Conservation (phyloP, 2,888 invertebrate species). For the Tupiocoris notatus region DNA sequence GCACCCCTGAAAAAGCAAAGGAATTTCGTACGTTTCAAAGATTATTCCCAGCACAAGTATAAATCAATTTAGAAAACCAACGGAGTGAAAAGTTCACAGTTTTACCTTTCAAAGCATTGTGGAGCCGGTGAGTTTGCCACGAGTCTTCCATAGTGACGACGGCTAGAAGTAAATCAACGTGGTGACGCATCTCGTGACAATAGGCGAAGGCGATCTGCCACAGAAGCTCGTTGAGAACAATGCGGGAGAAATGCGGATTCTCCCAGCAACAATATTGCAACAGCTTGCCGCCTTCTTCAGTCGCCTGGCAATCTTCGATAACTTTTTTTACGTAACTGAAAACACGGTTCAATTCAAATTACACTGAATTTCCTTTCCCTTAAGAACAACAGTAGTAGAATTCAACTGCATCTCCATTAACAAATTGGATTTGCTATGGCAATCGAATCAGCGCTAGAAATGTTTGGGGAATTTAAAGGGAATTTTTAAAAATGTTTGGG, state of each 20-base stretch:
- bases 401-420: too few relatives aligned
- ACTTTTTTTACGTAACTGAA: conserved; percentile 86
- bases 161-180: conserved; percentile 83
- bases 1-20: conserved; percentile 58
- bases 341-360: background rate
- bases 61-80: too few relatives aligned
- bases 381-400: too few relatives aligned
- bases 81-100: too few relatives aligned
- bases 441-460: too few relatives aligned
- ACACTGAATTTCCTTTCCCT: background rate
- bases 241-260: conserved; percentile 88
- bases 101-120: conserved; percentile 75
- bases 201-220: conserved; percentile 91
- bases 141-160: conserved; percentile 89
- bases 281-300: conserved; percentile 86
- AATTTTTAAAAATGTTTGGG: too few relatives aligned
- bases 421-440: too few relatives aligned
- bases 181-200: conserved; percentile 89
- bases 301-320: conserved; percentile 88
- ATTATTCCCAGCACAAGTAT: background rate
- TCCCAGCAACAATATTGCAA: conserved; percentile 96
- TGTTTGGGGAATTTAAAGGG: too few relatives aligned
- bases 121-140: conserved; percentile 93
- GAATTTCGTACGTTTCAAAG: background rate
- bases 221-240: conserved; percentile 82